Base-by-base conservation (phyloP, 2,888 invertebrate species). In the Apantesis nais region DNA sequence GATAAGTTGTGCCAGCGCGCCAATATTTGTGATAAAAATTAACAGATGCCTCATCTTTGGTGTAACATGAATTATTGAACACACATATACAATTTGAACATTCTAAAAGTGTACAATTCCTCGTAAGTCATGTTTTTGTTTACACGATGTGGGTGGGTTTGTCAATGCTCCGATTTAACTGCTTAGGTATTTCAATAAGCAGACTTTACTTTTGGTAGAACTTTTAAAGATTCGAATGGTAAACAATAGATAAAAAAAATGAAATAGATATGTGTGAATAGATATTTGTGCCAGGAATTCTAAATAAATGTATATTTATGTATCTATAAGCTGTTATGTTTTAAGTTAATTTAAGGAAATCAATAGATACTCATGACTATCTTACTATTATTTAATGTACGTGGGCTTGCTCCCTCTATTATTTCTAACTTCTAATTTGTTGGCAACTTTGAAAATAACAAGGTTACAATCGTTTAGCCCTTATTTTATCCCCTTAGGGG, bases 11-110 rank as follows among this genome's bases (percentile, higher is more conserved):
- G 78, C 82, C 82, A 81, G 84, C 81, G 74, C 85, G 84, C 79
- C 81, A 79, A 86, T 92, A 88, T 93, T 92, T 91, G 89, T 83
- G 94, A 93, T 94, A 94, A 92, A 90, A 80, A 92, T 92, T 92
- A 91, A 87, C 93, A 92, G 88, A 90, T 90, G 91, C 86, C 86
- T 80, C 76, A 73, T 78, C 67, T 78, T 81, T 75, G 80, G 87
- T 83, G 78, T 83, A 84, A 82, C 84, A 87, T 77, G 79, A 85
- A 86, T 87, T 82, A 83, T 86, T 81, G 81, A 85, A 78, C 80
- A 83, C 85, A 83, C 81, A 83, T 85, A 82, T 83, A 81, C 78
- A 83, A 83, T 88, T 89, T 83, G 82, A 82, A 71, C 75, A 76
- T 75, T 79, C 73, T 81, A 75, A 82, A 79, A 75, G 71, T 34